Evolutionary conservation across 2,797 vertebrate genomes (phyloP), one percentile per base, ranked within the genome.

Genomic region (Discoglossus pictus): DNA sequence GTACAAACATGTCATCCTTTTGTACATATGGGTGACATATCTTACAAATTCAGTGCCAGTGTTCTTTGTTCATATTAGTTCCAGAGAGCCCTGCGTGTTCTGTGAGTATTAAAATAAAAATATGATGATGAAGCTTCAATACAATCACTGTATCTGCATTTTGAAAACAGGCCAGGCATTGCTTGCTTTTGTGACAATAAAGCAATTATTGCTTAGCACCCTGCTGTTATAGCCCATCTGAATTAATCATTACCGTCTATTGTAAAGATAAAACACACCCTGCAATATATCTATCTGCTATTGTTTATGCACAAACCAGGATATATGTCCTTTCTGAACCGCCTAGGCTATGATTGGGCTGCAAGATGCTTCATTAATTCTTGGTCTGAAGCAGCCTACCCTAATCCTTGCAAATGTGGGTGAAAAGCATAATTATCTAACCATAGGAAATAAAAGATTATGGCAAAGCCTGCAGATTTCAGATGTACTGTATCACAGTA

Each of bases 321-420:
- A 54, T 53, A 65, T 35, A 24, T 35, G 17, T 35, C 11, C 25
- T 53, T 52, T 64, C 23, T 23, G 27, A 40, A 11, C 15, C 9
- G 21, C 4, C 1, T 7, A 17, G 42, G 42, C 13, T 8, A 6
- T 44, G 16, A 44, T 20, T 44, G 42, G 35, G 4, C 27, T 8
- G 27, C 27, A 4, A 4, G 4, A 4, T 31, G 27, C 27, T 31
- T 31, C 27, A 31, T 4, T 31, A 31, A 31, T 42, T 10, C 39
- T 12, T 42, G 12, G 5, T 10, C 39, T 42, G 39, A 10, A 12
- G 39, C 39, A 3, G 12, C 39, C 39, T 10, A 42, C 48, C 55
- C 24, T 53, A 51, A 60, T 63, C 63, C 63, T 74, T 64, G 75
- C 66, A 72, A 72, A 80, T 55, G 7, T 16, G 20, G 48, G 12